A percentile compares a stretch with the other conserved stretches of the same genome.
Evolutionary conservation across 2,113 vertebrate species (phyloP).

Genomic region (Procavia capensis): DNA sequence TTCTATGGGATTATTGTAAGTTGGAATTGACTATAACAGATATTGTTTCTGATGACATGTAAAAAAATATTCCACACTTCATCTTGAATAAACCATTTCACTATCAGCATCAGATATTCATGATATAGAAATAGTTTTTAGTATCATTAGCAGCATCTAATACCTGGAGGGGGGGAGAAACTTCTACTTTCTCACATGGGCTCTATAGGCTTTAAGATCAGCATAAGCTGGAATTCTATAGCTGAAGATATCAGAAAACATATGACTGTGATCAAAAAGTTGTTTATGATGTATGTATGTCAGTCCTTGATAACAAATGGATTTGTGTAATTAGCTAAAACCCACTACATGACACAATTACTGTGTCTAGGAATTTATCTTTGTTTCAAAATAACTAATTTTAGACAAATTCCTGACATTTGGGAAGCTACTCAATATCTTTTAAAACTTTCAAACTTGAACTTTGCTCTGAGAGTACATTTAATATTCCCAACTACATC

Average conservation of each 20-base stretch:
- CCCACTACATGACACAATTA: background rate
- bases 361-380: background rate
- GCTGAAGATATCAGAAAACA: background rate
- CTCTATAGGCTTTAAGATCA: background rate
- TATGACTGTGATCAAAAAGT: background rate
- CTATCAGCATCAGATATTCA: background rate
- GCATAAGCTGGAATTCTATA: background rate
- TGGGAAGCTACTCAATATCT: background rate
- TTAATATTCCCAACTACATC: background rate
- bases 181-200: background rate
- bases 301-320: slow-evolving; percentile 8
- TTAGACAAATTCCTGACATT: slow-evolving; percentile 1
- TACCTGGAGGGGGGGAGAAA: background rate
- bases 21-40: too few relatives aligned
- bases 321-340: slow-evolving; percentile 12
- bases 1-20: too few relatives aligned
- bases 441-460: slow-evolving; percentile 35
- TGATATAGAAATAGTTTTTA: background rate
- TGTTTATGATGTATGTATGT: background rate
- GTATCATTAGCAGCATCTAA: slow-evolving; percentile 16
- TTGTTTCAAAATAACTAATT: background rate
- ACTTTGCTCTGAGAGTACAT: background rate
- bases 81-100: slow-evolving; percentile 22
- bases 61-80: slow-evolving; percentile 6
- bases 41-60: background rate